Evolutionary conservation across 2,888 invertebrate genomes (phyloP).

Genomic region (Allacma fusca): DNA sequence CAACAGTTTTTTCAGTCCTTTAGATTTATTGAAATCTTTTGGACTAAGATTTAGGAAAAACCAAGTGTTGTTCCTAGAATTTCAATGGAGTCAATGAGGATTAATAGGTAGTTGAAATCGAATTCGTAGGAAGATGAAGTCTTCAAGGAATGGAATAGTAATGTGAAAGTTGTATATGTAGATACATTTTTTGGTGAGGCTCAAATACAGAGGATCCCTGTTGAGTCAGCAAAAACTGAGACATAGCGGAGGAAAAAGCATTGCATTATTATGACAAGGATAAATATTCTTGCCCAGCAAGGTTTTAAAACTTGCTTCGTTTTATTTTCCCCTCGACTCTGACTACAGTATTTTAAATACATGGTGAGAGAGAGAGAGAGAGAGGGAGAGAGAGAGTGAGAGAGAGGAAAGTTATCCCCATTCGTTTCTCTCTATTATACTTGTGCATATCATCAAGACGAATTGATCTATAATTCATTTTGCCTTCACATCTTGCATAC

Average conservation of each 20-base stretch:
- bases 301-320: slow-evolving; percentile 3
- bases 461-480: slow-evolving; percentile 35
- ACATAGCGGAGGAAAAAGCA: background rate
- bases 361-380: too few relatives aligned
- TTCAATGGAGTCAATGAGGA: too few relatives aligned
- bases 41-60: too few relatives aligned
- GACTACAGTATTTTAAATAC: too few relatives aligned
- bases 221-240: background rate
- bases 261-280: slow-evolving; percentile 14
- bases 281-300: background rate
- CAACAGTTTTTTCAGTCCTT: too few relatives aligned
- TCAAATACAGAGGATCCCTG: background rate
- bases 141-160: too few relatives aligned
- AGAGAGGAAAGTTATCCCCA: background rate
- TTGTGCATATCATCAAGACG: background rate
- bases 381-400: background rate
- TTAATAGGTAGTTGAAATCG: too few relatives aligned
- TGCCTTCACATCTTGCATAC: slow-evolving; percentile 34
- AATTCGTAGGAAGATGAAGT: too few relatives aligned
- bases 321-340: slow-evolving; percentile 4
- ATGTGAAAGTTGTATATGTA: too few relatives aligned
- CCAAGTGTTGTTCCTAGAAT: too few relatives aligned
- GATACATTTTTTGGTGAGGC: too few relatives aligned
- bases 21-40: too few relatives aligned
- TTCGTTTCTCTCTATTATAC: background rate